Base-by-base conservation (phyloP, 2,888 invertebrate genomes). In the Cremastinae sp. region DNA sequence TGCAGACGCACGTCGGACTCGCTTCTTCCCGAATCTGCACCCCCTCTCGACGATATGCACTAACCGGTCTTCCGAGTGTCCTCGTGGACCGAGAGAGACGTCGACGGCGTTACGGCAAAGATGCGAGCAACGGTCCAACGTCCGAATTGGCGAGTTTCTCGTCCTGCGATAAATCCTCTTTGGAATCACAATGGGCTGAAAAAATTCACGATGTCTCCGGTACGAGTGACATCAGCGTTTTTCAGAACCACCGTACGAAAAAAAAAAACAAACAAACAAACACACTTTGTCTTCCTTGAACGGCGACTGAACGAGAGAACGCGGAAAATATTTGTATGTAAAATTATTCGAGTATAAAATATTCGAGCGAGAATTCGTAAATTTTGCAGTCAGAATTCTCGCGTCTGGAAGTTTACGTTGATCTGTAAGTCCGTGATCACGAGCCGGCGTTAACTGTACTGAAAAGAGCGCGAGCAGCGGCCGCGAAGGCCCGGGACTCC, bases 391-490 rank as follows among this genome's bases (percentile, higher is more conserved):
- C 28, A 28, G 28, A 28, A 28, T 5, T 28, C 28, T 28, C 4
- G 20, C 20, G 18, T n/a, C 3, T 14, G 41, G 36, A 18, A 18
- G 9, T 53, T 43, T 41, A 10, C 36, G 22, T 53, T 8, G 54
- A 56, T 54, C 47, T 49, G 80, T 78, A 80, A 81, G 82, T 84
- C 83, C 82, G 82, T 82, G 43, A 82, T 81, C 83, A 81, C 81
- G 83, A 80, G 81, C 83, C 84, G 84, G 84, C 86, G 79, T 82
- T 87, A 87, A 87, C 87, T 86, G 87, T 87, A 86, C 86, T 82
- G 84, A 65, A 22, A 41, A 85, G 81, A 69, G 77, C 58, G 76
- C 84, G 82, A 79, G 81, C 83, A 61, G 59, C 70, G 49, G 45
- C 47, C 56, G 56, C 41, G 49, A 14, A 20, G 18, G 41, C 61